These are phyloP conservation scores for Megastigmus dorsalis DNA, from an alignment of 2,888 invertebrate genomes.

Conservation along the genomic window DNA sequence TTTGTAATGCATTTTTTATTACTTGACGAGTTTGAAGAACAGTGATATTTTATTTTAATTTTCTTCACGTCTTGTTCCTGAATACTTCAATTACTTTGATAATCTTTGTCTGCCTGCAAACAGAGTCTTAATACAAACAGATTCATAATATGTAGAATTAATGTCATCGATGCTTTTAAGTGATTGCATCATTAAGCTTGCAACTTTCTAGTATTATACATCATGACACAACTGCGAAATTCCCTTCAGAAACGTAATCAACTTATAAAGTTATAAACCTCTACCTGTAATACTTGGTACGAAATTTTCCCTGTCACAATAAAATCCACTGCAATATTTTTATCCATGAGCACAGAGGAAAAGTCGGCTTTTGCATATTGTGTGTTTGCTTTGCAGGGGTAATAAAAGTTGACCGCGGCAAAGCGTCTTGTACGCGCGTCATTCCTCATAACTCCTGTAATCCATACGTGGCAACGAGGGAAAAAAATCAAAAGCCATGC, in stretches of 20 bases:
- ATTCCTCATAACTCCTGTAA: background rate
- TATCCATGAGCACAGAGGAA: constrained; percentile 23
- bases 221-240: too few relatives aligned
- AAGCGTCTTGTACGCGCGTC: background rate
- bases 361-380: background rate
- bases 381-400: background rate
- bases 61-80: too few relatives aligned
- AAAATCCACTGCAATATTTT: constrained; percentile 8
- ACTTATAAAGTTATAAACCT: too few relatives aligned
- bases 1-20: too few relatives aligned
- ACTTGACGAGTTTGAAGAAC: too few relatives aligned
- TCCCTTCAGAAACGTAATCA: too few relatives aligned
- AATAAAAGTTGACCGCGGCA: constrained; percentile 8
- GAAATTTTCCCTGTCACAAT: background rate
- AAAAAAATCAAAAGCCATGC: background rate
- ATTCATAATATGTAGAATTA: background rate
- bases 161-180: background rate
- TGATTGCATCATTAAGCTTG: background rate
- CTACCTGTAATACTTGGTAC: too few relatives aligned
- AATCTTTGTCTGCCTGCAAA: too few relatives aligned
- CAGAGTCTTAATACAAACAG: too few relatives aligned
- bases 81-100: too few relatives aligned
- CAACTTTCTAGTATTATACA: too few relatives aligned
- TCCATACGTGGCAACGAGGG: background rate
- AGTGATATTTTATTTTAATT: too few relatives aligned